A percentile compares a stretch with the other conserved stretches of the same genome.
phyloP scores from a whole-genome alignment of 2,888 invertebrate species.

The Tetrapedia diversipes region DNA sequence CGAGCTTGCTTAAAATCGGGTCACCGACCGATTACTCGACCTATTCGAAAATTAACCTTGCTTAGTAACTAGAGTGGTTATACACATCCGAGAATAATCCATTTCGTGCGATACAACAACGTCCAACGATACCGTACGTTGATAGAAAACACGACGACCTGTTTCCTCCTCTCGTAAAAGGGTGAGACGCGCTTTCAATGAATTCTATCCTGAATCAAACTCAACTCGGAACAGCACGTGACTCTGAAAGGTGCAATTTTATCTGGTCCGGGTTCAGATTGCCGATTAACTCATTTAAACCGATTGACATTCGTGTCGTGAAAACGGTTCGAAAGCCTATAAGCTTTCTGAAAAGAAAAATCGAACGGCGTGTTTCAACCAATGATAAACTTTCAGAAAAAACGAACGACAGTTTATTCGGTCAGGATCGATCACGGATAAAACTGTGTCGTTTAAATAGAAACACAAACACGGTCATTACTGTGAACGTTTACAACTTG shows the following conservation, averaged over 20 bases:
- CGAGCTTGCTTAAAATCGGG: not conserved
- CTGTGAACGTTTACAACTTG: not conserved
- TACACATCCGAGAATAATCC: constrained; percentile 11
- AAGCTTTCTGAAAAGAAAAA: not conserved
- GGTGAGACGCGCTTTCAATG: not conserved
- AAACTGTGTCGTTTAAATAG: constrained; percentile 31
- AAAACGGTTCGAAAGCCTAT: not conserved
- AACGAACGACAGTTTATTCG: constrained; percentile 34
- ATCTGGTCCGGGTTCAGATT: not conserved
- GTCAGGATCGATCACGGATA: constrained; percentile 30
- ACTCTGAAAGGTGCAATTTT: not conserved
- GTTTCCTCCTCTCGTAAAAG: not conserved
- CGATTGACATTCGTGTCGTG: not conserved
- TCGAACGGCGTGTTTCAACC: constrained; percentile 5
- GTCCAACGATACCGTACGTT: not conserved
- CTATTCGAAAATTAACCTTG: not conserved
- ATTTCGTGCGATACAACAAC: not conserved
- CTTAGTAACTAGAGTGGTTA: not conserved
- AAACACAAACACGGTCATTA: constrained; percentile 24
- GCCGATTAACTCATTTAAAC: not conserved
- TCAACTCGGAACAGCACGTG: constrained; percentile 24
- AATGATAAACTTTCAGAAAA: constrained; percentile 4
- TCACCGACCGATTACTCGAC: not conserved
- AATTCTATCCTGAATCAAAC: constrained; percentile 11
- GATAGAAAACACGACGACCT: not conserved